A percentile compares a stretch with the other conserved stretches of the same genome.
Evolutionary conservation across 2,113 vertebrate genomes (phyloP).

Genomic region (Rhizomys pruinosus): DNA sequence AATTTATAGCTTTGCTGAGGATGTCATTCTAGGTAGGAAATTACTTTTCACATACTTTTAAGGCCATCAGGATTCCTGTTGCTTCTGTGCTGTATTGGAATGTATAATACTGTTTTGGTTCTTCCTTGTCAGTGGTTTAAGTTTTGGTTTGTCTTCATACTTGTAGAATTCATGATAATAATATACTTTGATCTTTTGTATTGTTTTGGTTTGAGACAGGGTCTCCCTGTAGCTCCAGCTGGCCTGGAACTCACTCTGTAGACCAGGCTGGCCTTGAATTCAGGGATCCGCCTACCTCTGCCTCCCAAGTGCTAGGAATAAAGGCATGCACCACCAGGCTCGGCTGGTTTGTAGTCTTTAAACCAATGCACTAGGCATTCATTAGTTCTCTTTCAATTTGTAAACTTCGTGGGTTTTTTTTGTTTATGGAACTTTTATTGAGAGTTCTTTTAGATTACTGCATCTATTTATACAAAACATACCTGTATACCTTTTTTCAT

Average conservation of each 20-base stretch:
- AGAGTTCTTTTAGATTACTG: conserved; percentile 10
- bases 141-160: conserved; percentile 43
- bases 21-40: conserved; percentile 38
- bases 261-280: too few relatives aligned
- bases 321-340: too few relatives aligned
- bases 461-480: not conserved
- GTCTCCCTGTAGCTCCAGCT: too few relatives aligned
- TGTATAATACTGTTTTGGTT: conserved; percentile 16
- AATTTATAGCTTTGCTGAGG: conserved; percentile 50
- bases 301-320: too few relatives aligned
- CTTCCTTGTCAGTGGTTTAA: conserved; percentile 31
- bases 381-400: conserved; percentile 36
- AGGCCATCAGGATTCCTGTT: conserved; percentile 11
- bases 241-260: too few relatives aligned
- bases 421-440: conserved; percentile 40
- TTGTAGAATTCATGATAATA: conserved; percentile 34
- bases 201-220: too few relatives aligned
- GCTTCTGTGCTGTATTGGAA: conserved; percentile 1
- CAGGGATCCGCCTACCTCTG: too few relatives aligned
- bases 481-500: not conserved
- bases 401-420: conserved; percentile 39
- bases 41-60: conserved; percentile 40
- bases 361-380: not conserved
- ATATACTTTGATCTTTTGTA: too few relatives aligned
- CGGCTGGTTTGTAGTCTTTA: conserved; percentile 51